Conservation (phyloP, 2,888 invertebrate species). For the Cylloceria caligata region DNA sequence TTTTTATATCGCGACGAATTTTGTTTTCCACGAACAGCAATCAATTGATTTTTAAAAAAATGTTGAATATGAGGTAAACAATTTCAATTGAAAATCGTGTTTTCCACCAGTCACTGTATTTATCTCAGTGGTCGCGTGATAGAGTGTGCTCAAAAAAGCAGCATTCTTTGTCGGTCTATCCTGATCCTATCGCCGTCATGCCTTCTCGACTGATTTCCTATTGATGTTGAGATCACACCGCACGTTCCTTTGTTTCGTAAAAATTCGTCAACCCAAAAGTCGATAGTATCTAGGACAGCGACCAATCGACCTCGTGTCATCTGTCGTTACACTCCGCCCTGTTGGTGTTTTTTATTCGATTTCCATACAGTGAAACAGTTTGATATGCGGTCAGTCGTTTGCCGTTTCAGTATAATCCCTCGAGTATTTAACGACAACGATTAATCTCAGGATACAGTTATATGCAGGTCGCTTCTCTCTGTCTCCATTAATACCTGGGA, state of each 20-base stretch:
- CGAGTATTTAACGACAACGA: constrained; percentile 59
- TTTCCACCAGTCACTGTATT: neutral
- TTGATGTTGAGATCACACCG: constrained; percentile 18
- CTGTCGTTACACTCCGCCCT: constrained; percentile 20
- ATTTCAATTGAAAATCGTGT: no score
- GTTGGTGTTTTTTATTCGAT: constrained; percentile 57
- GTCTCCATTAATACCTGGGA: constrained; percentile 56
- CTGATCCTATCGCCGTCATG: constrained; percentile 1
- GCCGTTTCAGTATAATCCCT: constrained; percentile 55
- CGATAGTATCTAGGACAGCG: constrained; percentile 11
- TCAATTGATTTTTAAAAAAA: no score
- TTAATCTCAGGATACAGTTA: constrained; percentile 55
- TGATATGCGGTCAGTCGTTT: constrained; percentile 60
- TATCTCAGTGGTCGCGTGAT: neutral
- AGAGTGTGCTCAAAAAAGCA: neutral
- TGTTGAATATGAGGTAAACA: no score
- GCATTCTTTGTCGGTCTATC: neutral
- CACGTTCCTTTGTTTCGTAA: constrained; percentile 18
- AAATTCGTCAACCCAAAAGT: constrained; percentile 10
- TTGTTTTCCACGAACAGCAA: no score
- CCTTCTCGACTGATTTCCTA: neutral
- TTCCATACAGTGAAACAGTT: constrained; percentile 49
- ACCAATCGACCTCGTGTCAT: constrained; percentile 53
- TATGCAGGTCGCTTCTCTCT: constrained; percentile 38
- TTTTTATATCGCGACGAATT: no score